A percentile compares a stretch with the other conserved stretches of the same genome.
phyloP scores from a whole-genome alignment of 1,140 invertebrate species.

The Reticulitermes speratus region DNA sequence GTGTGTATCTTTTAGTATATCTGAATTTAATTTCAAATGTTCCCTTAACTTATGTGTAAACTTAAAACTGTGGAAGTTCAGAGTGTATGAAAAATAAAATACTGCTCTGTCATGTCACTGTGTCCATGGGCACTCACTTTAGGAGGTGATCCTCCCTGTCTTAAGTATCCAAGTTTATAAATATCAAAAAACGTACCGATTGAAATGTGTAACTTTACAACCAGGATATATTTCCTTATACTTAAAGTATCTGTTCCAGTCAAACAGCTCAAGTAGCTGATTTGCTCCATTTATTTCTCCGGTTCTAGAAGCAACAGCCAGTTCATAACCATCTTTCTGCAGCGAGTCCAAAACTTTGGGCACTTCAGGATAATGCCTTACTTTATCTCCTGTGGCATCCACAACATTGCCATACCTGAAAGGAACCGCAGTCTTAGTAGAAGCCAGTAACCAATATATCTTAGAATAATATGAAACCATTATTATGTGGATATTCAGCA shows the following conservation, averaged over 20 bases:
- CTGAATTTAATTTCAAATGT: no score
- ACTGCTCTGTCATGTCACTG: no score
- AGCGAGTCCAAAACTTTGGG: conserved; percentile 60
- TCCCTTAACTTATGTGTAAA: no score
- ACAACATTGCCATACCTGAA: conserved; percentile 53
- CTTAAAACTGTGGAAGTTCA: no score
- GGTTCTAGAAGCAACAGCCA: conserved; percentile 68
- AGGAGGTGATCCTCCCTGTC: no score
- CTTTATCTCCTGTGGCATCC: conserved; percentile 51
- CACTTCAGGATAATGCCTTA: conserved; percentile 61
- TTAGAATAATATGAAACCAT: no score
- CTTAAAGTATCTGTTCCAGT: conserved; percentile 68
- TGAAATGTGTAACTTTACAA: conserved; percentile 67
- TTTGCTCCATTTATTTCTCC: conserved; percentile 63
- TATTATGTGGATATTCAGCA: background rate
- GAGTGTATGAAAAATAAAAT: no score
- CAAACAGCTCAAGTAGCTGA: conserved; percentile 64
- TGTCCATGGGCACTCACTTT: no score
- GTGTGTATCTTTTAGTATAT: no score
- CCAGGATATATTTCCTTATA: conserved; percentile 77
- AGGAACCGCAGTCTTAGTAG: conserved; percentile 19
- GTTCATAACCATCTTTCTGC: conserved; percentile 54
- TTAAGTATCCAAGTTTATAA: background rate
- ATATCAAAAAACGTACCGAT: conserved; percentile 53
- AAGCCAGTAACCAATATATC: background rate